phyloP scores from a whole-genome alignment of 2,113 vertebrate species.

The Pimephales promelas region DNA sequence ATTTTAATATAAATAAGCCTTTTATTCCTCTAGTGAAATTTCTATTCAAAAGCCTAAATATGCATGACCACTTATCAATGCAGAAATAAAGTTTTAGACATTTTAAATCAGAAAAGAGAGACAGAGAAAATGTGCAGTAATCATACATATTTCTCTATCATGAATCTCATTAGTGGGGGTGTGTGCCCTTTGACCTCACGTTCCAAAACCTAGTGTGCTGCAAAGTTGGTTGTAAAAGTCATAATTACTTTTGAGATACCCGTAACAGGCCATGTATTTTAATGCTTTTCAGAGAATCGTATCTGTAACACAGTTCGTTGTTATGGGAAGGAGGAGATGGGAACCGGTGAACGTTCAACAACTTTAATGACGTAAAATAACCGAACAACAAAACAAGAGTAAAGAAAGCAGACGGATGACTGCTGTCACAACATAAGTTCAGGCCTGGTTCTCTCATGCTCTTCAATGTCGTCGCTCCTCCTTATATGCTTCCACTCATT shows the following conservation, averaged over 20 bases:
- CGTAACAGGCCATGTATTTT: background rate
- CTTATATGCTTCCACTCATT: no score
- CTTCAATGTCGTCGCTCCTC: no score
- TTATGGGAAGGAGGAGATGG: no score
- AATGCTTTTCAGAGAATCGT: background rate
- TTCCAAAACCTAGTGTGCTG: background rate
- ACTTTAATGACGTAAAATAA: no score
- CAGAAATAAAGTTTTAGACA: background rate
- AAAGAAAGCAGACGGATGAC: no score
- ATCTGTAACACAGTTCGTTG: no score
- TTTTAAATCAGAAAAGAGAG: constrained; percentile 21
- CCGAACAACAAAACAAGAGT: no score
- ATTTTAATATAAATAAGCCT: constrained; percentile 19
- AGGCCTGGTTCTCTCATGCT: no score
- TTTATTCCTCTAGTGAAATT: constrained; percentile 14
- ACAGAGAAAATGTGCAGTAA: constrained; percentile 3
- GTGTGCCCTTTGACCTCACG: background rate
- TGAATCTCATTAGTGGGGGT: constrained; percentile 23
- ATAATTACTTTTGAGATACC: background rate
- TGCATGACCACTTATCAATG: constrained; percentile 43
- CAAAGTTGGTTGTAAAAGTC: background rate
- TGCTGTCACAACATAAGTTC: no score
- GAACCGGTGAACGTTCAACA: no score
- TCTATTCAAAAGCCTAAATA: constrained; percentile 35
- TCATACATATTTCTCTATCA: constrained; percentile 5